These are phyloP conservation scores for Mesoclemmys tuberculata DNA, from an alignment of 2,113 vertebrate genomes.

Conservation along the genomic window DNA sequence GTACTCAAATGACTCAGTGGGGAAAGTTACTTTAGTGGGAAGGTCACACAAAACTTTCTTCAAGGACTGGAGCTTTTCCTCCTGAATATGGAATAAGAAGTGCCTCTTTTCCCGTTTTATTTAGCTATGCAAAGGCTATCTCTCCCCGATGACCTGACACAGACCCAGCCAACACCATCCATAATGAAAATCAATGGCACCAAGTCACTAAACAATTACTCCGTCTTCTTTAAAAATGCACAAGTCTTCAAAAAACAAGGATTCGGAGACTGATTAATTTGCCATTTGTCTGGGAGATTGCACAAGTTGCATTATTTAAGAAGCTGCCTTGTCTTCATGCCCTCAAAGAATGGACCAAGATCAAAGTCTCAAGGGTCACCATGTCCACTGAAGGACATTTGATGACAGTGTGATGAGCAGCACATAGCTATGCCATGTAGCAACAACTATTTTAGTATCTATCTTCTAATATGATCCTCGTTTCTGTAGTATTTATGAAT, in stretches of 20 bases:
- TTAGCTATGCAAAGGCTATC: slow-evolving; percentile 83
- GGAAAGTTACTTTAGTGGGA: slow-evolving; percentile 53
- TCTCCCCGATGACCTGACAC: slow-evolving; percentile 83
- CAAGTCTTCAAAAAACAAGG: slow-evolving; percentile 80
- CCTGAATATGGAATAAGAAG: slow-evolving; percentile 73
- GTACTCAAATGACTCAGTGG: slow-evolving; percentile 3
- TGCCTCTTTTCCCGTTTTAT: slow-evolving; percentile 72
- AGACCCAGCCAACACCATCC: slow-evolving; percentile 80
- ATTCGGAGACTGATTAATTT: slow-evolving; percentile 87
- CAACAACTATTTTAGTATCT: neutral
- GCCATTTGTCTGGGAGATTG: slow-evolving; percentile 79
- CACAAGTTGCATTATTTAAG: slow-evolving; percentile 83
- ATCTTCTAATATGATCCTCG: neutral
- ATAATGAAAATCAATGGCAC: slow-evolving; percentile 90
- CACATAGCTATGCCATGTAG: slow-evolving; percentile 22
- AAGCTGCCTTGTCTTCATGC: slow-evolving; percentile 50
- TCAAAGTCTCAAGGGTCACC: slow-evolving; percentile 65
- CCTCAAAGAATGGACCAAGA: slow-evolving; percentile 63
- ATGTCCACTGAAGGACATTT: slow-evolving; percentile 40
- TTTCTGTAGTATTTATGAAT: neutral
- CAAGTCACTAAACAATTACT: slow-evolving; percentile 89
- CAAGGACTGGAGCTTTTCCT: slow-evolving; percentile 64
- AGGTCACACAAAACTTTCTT: slow-evolving; percentile 72
- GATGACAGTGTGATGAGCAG: slow-evolving; percentile 45
- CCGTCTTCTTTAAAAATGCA: slow-evolving; percentile 86